Evolutionary conservation across 2,113 vertebrate species (phyloP), one percentile per base, ranked within the genome.

Genomic region (Crotophaga sulcirostris): DNA sequence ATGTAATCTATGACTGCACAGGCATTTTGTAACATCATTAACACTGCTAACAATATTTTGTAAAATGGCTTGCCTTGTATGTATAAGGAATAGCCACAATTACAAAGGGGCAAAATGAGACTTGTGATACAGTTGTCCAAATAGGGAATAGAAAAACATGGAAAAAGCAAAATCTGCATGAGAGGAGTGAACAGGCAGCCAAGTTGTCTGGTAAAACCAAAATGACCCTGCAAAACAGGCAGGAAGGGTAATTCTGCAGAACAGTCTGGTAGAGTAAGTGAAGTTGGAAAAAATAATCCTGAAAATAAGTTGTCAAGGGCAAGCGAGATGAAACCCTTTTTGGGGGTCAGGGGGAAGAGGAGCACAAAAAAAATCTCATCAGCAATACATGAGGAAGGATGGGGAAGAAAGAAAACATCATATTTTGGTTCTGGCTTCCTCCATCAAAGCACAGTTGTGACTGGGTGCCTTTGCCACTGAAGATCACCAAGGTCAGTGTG

Each of bases 11-110:
- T n/a, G n/a, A 26, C 21, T 40, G 8, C 31, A 13, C 6, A 29
- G 19, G 21, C 16, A 47, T 88, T 88, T 60, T 44, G 16, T 47
- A 49, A 16, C 63, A 36, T 20, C 0, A 0, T 63, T 74, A 38
- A 38, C 7, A 38, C 28, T 0, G 0, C 11, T 58, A 29, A 36
- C 34, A 36, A 34, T 8, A 16, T 26, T 60, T 42, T 1, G 3
- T 54, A 34, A 36, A 8, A 9, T 0, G 3, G 3, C 10, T 75
- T 75, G 14, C 23, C 36, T 54, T 64, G 16, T 3, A 6, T n/a
- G 4, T 31, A 12, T 10, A 17, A 47, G 8, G 10, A 87, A 59
- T 9, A 36, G 8, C 5, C 34, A 49, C 31, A 44, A 10, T 5
- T 38, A 12, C 45, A 74, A 75, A 70, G 19, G 24, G 44, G 6